phyloP scores from a whole-genome alignment of 2,888 invertebrate species.

The Chelonus formosanus region DNA sequence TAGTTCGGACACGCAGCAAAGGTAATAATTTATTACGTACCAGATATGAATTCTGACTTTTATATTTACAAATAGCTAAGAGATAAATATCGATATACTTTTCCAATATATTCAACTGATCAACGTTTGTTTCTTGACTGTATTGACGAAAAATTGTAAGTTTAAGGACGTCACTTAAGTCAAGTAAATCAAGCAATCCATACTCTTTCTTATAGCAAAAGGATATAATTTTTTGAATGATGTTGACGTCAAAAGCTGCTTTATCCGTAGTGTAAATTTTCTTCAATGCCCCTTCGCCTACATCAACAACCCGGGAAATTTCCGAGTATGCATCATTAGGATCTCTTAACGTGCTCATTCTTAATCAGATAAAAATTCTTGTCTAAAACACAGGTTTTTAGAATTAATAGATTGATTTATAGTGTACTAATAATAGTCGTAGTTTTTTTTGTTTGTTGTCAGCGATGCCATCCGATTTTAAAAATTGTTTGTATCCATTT shows the following conservation, averaged over 20 bases:
- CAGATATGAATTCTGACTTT: conserved; percentile 5
- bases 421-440: too few relatives aligned
- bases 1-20: neutral
- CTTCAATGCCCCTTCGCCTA: neutral
- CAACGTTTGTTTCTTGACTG: conserved; percentile 6
- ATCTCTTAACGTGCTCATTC: neutral
- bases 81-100: neutral
- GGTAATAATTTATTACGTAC: conserved; percentile 8
- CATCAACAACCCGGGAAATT: neutral
- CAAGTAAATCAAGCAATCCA: neutral
- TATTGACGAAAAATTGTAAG: conserved; percentile 4
- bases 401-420: too few relatives aligned
- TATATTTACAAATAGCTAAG: conserved; percentile 4
- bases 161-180: neutral
- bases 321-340: neutral
- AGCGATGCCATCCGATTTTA: too few relatives aligned
- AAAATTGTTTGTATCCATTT: too few relatives aligned
- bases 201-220: conserved; percentile 5
- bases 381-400: too few relatives aligned
- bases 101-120: neutral
- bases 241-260: conserved; percentile 2
- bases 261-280: conserved; percentile 1
- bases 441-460: too few relatives aligned
- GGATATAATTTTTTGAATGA: neutral
- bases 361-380: too few relatives aligned